Conservation (phyloP, 2,113 vertebrate genomes). For the Tragelaphus strepsiceros region DNA sequence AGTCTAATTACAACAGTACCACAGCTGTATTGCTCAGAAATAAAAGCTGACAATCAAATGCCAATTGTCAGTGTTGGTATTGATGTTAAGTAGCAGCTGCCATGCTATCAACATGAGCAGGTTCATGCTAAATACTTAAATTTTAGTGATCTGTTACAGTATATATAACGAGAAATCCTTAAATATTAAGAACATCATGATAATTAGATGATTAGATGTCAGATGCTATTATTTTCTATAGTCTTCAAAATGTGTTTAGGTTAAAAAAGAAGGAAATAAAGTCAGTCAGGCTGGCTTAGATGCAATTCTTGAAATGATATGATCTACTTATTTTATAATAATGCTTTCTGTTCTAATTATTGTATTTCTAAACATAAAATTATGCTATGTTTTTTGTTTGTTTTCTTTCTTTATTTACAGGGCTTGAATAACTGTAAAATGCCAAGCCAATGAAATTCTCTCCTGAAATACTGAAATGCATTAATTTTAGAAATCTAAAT, state of each 20-base stretch:
- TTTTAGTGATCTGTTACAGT: not conserved
- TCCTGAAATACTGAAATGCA: not conserved
- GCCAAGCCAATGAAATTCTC: not conserved
- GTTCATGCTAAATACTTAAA: not conserved
- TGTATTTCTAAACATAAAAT: not conserved
- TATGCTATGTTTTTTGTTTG: not conserved
- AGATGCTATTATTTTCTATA: not conserved
- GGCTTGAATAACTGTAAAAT: not conserved
- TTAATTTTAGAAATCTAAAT: not conserved
- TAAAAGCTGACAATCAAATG: not conserved
- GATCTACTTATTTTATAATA: not conserved
- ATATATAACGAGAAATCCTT: not conserved
- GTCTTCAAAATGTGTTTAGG: not conserved
- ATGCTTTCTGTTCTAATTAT: not conserved
- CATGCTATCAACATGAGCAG: not conserved
- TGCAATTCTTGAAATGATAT: not conserved
- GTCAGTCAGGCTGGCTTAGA: not conserved
- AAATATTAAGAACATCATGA: not conserved
- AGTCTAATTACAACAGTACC: not conserved
- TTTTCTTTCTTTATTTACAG: not conserved
- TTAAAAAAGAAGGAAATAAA: not conserved
- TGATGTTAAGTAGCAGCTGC: accelerated
- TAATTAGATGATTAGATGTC: not conserved
- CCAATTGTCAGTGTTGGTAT: accelerated
- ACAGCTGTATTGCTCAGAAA: not conserved